Evolutionary conservation across 2,888 invertebrate species (phyloP), one percentile per base, ranked within the genome.

Genomic region (Scaptomyza reducta): DNA sequence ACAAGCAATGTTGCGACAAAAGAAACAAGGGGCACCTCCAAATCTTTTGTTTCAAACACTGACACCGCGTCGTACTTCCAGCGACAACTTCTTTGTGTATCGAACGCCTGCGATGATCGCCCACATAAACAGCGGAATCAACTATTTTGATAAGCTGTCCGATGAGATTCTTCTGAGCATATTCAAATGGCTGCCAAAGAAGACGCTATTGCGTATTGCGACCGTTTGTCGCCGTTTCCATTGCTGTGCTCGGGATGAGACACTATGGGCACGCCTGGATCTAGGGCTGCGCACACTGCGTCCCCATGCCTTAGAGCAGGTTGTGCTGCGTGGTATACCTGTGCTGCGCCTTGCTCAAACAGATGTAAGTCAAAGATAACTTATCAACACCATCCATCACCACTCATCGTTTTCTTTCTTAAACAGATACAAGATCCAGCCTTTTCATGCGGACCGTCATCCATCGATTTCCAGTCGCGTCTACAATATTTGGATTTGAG

Each of bases 401-500:
- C 10, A 31, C 1, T 22, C 7, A 14, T 14, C 1, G 1, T 11
- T 7, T 13, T n/a, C 18, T 13, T 9, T 22, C 3, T 11, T 10
- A 1, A 25, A 22, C 58, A 84, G 84, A 72, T 84, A 3, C 77
- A 73, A 25, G 86, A 86, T 11, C 84, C 84, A 5, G 88, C 87
- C 0, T 84, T 88, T 38, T 25, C 57, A 0, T 63, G 44, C 18
- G 44, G n/a, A 0, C 61, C 67, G 6, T 29, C 64, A 0, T 6
- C 47, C 9, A 14, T 55, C 10, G 47, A 92, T 47, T 94, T 92
- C 77, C 86, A 88, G 50, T 90, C 93, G 60, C 94, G 96, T 59
- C 91, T 98, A n/a, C 95, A 96, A 85, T 97, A 95, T 91, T 92
- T 98, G 68, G 98, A 98, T 91, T 93, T 98, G 11, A 97, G 97